Evolutionary conservation across 2,797 vertebrate genomes (phyloP), one percentile per base, ranked within the genome.

Genomic region (Oryzias dopingdopingensis): DNA sequence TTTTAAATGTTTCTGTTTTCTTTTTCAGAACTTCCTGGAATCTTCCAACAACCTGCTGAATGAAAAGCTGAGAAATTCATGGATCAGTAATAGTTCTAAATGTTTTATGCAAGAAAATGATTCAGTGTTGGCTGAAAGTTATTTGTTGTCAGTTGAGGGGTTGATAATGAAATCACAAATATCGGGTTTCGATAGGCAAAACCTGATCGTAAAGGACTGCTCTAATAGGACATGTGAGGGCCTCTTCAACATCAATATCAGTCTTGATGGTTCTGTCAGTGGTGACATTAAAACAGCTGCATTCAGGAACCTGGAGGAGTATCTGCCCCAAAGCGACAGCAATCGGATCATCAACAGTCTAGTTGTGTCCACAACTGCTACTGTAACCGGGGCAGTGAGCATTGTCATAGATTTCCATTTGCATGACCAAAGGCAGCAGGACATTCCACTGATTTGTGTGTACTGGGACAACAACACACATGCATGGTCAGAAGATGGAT

Each of bases 21-120:
- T 40, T 67, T 83, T 84, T 20, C 72, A 93, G 92, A 1, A 79
- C 22, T 18, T 90, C 24, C 12, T 92, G 44, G 6, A 6, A 0
- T 79, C 89, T 44, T 80, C 85, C 49, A 92, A 89, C 65, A 89
- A 91, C 62, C 29, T 91, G 49, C 18, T 93, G 47, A 64, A 86
- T 0, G 0, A 1, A 0, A 42, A 53, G 56, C 67, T 86, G 14
- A 0, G 0, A 4, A 0, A 0, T 0, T 16, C 65, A 0, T 90
- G 89, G 88, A 5, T 0, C 0, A 0, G 0, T 0, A 0, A 0
- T 0, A 0, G 0, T 2, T 0, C 1, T 0, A 0, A 4, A 12
- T 3, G 13, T 13, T 4, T 0, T 3, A 2, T 12, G 10, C 2
- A 3, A 10, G 32, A 0, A 37, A 37, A 37, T 12, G 22, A 6